Conservation (phyloP, 2,888 invertebrate species). For the Trachelus troglodyta region DNA sequence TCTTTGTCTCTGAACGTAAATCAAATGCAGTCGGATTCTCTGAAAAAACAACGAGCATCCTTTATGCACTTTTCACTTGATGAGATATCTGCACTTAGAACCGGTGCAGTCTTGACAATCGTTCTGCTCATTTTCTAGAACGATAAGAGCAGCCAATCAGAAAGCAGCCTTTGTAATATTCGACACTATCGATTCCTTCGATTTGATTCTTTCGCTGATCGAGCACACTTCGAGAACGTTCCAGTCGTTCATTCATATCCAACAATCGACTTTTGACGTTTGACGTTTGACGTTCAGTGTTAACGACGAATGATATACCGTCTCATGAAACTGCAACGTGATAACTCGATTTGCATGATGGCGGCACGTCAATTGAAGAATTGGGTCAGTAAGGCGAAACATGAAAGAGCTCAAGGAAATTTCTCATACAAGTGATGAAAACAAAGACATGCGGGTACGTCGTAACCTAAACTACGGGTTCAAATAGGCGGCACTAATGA, state of each 20-base stretch:
- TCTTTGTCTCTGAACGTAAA: not conserved
- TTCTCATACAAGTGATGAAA: not conserved
- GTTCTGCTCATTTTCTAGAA: not conserved
- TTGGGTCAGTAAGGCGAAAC: not conserved
- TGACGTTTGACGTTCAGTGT: not conserved
- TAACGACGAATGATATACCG: not conserved
- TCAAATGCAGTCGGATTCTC: not conserved
- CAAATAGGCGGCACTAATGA: not conserved
- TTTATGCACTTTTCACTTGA: not conserved
- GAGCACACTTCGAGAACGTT: not conserved
- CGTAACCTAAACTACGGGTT: not conserved
- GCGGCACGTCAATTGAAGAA: not conserved
- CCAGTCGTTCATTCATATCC: not conserved
- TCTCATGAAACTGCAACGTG: not conserved
- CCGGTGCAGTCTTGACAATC: not conserved
- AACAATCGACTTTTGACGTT: not conserved
- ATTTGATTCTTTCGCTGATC: not conserved
- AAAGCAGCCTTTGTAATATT: not conserved
- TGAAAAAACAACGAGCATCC: not conserved
- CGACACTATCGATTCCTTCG: not conserved
- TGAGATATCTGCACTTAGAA: not conserved
- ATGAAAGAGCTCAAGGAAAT: not conserved
- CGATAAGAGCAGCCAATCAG: not conserved
- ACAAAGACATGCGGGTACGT: not conserved
- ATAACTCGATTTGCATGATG: not conserved